Evolutionary conservation across 2,888 invertebrate species (phyloP), one percentile per base, ranked within the genome.

Genomic region (Trissolcus japonicus): DNA sequence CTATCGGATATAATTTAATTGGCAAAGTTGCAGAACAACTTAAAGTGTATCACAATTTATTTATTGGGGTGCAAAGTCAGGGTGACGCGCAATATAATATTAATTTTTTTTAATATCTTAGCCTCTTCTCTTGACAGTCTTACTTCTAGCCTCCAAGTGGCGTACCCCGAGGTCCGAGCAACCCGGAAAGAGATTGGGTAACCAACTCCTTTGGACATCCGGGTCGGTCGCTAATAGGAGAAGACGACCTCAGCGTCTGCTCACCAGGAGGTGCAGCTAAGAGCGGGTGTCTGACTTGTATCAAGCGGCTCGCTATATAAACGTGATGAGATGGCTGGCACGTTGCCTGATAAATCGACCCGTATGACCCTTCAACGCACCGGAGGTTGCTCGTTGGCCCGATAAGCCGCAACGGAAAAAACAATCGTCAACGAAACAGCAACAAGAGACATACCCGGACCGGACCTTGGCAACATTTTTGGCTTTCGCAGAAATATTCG

Each of bases 381-480:
- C 53, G 46, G 6, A 35, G 60, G 54, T 54, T 68, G 43, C 43
- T 68, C 54, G 60, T 13, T 68, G 54, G 54, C 54, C 46, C 21
- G 54, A 60, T 68, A 68, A 68, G 68, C 60, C 54, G 54, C 68
- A 68, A 16, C 19, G 53, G 16, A 54, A 68, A 68, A 68, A 41
- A 51, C 11, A 3, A 19, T 43, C 11, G 59, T 59, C 43, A 53
- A 4, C 25, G 41, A 53, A 59, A 59, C 35, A 7, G 41, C 6
- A 17, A 7, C 40, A 21, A 53, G 43, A 56, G 62, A 56, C 6
- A 41, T 50, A 56, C 1, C 40, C 71, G 50, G 71, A 62, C 69
- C 29, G 55, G n/a, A 55, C 40, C 25, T 61, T 55, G 1, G 55
- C 16, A 25, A 61, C 2, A 19, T 54, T 16, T 43, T 2, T 21